phyloP scores from a whole-genome alignment of 2,888 invertebrate species.

The Dinocampus coccinellae region DNA sequence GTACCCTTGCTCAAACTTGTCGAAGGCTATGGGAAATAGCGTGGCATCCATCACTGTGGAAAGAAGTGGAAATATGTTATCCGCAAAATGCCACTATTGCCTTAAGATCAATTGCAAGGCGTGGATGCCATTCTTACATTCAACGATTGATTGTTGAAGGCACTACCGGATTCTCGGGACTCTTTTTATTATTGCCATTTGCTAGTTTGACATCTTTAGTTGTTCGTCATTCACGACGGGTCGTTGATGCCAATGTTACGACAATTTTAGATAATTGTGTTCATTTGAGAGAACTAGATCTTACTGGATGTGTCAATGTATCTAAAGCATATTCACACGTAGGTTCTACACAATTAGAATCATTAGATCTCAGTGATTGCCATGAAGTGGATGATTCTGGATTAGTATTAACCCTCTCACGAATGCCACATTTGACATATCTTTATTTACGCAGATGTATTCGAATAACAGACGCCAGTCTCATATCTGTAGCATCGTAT shows the following conservation, averaged over 20 bases:
- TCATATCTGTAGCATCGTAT: conserved; percentile 92
- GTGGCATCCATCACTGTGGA: conserved; percentile 84
- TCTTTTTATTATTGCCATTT: conserved; percentile 58
- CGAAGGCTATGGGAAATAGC: conserved; percentile 81
- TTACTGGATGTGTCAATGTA: conserved; percentile 58
- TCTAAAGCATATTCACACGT: conserved; percentile 57
- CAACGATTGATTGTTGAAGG: conserved; percentile 59
- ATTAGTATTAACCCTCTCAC: conserved; percentile 84
- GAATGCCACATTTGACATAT: conserved; percentile 88
- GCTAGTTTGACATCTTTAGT: conserved; percentile 67
- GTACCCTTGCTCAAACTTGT: conserved; percentile 82
- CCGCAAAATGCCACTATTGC: conserved; percentile 58
- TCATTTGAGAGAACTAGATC: conserved; percentile 58
- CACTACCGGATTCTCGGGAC: conserved; percentile 56
- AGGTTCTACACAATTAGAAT: conserved; percentile 79
- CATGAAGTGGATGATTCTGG: conserved; percentile 86
- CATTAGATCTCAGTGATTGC: conserved; percentile 93
- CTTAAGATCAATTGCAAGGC: conserved; percentile 55
- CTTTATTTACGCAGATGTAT: conserved; percentile 90
- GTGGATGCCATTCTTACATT: conserved; percentile 58
- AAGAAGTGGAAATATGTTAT: conserved; percentile 59
- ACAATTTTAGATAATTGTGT: conserved; percentile 59
- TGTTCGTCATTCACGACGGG: conserved; percentile 57
- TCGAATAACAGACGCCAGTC: conserved; percentile 90
- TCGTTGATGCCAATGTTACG: conserved; percentile 57